A percentile compares a stretch with the other conserved stretches of the same genome.
Evolutionary conservation across 2,797 vertebrate species (phyloP).

Genomic region (Oreochromis grahami): DNA sequence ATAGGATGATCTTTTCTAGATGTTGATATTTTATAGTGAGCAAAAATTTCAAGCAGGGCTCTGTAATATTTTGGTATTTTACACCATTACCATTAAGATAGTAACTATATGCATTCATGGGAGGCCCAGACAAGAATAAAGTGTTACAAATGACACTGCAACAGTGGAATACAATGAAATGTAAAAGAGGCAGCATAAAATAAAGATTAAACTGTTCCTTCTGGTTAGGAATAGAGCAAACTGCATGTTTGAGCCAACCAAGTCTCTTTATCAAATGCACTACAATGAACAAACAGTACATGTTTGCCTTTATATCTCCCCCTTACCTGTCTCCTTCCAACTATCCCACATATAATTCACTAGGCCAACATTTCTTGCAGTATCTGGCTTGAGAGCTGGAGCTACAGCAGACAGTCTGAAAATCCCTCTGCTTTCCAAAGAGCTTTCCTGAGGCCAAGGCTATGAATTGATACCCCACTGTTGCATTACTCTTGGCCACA

Average conservation of each 20-base stretch:
- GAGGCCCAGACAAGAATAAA: background rate
- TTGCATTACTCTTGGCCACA: constrained; percentile 67
- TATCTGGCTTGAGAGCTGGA: constrained; percentile 38
- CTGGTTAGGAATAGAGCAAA: background rate
- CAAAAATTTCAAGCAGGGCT: background rate
- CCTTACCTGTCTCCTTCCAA: constrained; percentile 23
- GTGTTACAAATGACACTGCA: background rate
- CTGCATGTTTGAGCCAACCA: background rate
- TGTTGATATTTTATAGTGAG: background rate
- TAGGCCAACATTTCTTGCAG: constrained; percentile 27
- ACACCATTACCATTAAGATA: background rate
- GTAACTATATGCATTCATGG: background rate
- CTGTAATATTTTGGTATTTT: background rate
- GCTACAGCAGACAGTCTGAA: constrained; percentile 48
- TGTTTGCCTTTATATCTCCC: constrained; percentile 1
- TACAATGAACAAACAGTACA: constrained; percentile 24
- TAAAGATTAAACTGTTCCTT: background rate
- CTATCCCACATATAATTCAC: constrained; percentile 34
- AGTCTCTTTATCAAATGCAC: constrained; percentile 15
- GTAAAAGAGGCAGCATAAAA: background rate
- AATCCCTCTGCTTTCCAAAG: constrained; percentile 68
- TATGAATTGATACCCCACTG: constrained; percentile 72
- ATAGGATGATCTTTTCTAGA: background rate
- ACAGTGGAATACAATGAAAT: background rate
- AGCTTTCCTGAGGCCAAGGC: constrained; percentile 67